A percentile compares a stretch with the other conserved stretches of the same genome.
Evolutionary conservation across 1,140 invertebrate species (phyloP).

Genomic region (Centruroides sculpturatus): DNA sequence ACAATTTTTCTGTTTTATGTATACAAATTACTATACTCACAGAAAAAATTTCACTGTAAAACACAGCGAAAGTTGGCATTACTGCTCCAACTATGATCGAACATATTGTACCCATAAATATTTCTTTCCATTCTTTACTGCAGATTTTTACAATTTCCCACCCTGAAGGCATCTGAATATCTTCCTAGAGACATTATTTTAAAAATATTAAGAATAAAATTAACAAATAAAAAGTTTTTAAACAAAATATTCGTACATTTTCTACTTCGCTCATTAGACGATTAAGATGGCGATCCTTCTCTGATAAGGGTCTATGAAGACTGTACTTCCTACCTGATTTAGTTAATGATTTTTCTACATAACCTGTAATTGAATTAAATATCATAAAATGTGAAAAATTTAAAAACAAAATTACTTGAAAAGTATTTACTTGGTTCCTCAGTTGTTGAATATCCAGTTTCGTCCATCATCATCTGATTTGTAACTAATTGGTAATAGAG

Average conservation of each 20-base stretch:
- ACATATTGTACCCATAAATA: conserved; percentile 11
- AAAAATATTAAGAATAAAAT: too few species aligned
- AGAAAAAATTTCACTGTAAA: conserved; percentile 19
- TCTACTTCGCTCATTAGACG: too few species aligned
- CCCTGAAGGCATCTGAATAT: conserved; percentile 12
- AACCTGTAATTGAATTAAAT: too few species aligned
- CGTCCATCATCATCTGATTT: conserved; percentile 30
- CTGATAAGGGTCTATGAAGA: too few species aligned
- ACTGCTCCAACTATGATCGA: conserved; percentile 14
- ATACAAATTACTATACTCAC: conserved; percentile 5
- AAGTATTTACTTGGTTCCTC: background rate
- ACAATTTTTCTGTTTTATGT: background rate
- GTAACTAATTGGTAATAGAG: conserved; percentile 40
- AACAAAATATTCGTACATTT: too few species aligned
- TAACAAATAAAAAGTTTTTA: too few species aligned
- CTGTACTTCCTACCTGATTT: too few species aligned
- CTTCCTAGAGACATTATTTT: conserved; percentile 5
- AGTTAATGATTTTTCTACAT: too few species aligned
- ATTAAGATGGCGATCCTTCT: too few species aligned
- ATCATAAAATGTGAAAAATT: too few species aligned
- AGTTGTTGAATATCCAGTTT: background rate
- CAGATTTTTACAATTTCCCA: conserved; percentile 14
- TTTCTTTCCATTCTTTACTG: conserved; percentile 14
- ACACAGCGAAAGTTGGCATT: conserved; percentile 19
- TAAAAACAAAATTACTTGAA: too few species aligned